Percentiles rank a stretch among this genome's conserved stretches.
Evolutionary conservation across 2,797 vertebrate genomes (phyloP).

Genomic region (Onychomys torridus): DNA sequence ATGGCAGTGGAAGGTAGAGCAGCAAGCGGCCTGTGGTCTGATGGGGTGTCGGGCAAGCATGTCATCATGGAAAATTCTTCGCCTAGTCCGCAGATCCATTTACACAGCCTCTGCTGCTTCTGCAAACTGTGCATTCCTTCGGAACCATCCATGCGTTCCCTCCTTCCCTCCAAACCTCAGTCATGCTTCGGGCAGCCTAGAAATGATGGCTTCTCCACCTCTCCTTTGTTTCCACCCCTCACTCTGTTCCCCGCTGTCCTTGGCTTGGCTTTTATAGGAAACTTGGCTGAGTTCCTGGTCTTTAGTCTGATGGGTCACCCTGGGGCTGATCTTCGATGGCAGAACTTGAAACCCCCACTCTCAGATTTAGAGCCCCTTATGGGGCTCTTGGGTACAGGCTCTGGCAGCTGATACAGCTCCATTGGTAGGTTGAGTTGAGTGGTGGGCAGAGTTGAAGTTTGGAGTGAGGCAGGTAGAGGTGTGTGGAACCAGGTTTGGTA

Average conservation of each 20-base stretch:
- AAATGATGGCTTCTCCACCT: background rate
- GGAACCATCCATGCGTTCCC: slow-evolving; percentile 11
- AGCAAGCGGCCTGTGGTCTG: slow-evolving; percentile 33
- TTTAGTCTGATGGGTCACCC: background rate
- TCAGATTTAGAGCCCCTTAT: background rate
- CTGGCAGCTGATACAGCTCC: background rate
- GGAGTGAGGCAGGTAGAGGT: background rate
- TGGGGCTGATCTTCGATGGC: background rate
- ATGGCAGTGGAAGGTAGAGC: background rate
- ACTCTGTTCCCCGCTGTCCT: background rate
- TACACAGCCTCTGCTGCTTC: slow-evolving; percentile 12
- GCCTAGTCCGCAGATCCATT: background rate
- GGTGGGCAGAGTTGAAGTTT: background rate
- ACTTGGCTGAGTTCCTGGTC: background rate
- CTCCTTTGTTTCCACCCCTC: background rate
- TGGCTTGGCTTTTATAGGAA: slow-evolving; percentile 11
- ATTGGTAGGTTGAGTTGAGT: background rate
- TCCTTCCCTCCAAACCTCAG: slow-evolving; percentile 27
- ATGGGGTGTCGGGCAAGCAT: slow-evolving; percentile 29
- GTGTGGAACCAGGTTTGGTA: background rate
- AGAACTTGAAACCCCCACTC: background rate
- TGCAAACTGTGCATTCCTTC: slow-evolving; percentile 57
- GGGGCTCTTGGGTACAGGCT: background rate
- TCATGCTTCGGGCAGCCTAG: background rate
- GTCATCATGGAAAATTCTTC: slow-evolving; percentile 74